A percentile compares a stretch with the other conserved stretches of the same genome.
phyloP scores from a whole-genome alignment of 2,113 vertebrate genomes.

The Rhabdomys dilectus region DNA sequence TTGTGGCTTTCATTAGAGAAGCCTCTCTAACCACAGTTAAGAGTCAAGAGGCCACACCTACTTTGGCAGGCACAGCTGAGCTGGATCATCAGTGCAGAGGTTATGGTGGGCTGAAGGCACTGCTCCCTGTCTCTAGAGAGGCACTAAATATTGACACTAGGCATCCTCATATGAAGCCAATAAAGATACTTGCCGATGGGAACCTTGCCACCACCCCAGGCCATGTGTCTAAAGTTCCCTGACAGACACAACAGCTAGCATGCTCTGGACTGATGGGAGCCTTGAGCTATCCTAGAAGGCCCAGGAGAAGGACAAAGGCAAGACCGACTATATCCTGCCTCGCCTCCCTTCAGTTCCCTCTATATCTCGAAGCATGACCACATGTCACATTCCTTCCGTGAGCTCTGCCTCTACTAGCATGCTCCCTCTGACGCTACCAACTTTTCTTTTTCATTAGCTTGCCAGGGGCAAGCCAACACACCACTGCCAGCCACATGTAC shows the following conservation, averaged over 20 bases:
- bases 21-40: background rate
- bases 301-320: no score
- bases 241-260: background rate
- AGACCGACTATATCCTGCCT: no score
- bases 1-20: background rate
- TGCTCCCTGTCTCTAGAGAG: background rate
- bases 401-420: background rate
- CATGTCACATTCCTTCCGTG: no score
- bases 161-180: background rate
- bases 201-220: background rate
- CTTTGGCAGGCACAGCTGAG: background rate
- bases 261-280: background rate
- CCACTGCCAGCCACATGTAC: accelerated
- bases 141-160: background rate
- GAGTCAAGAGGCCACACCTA: background rate
- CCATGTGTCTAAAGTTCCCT: background rate
- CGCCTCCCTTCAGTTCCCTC: background rate
- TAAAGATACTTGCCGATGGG: background rate
- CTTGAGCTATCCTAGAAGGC: background rate
- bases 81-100: no score
- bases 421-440: background rate
- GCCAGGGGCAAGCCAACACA: background rate
- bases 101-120: background rate
- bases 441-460: background rate
- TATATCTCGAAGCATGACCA: background rate